Evolutionary conservation across 2,888 invertebrate genomes (phyloP), one percentile per base, ranked within the genome.

Genomic region (Xestobium rufovillosum): DNA sequence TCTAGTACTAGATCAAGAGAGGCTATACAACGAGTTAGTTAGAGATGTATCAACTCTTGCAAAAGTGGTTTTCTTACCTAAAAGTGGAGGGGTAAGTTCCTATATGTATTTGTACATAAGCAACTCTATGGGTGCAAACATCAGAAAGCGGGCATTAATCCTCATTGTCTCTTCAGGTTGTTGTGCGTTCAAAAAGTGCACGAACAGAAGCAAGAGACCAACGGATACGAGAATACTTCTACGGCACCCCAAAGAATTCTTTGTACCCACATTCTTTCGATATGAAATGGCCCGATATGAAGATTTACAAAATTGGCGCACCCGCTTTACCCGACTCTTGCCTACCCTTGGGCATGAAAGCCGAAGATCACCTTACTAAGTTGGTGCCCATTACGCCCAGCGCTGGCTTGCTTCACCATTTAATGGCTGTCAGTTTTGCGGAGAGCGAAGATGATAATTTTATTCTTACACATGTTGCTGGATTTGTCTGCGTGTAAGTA

Each of bases 201-300:
- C 71, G 94, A 27, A 72, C 71, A 0, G 90, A 92, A 58, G 63
- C 75, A 0, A 70, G 94, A 25, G 92, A 94, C 66, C 72, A 75
- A 33, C 73, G 87, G 31, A 83, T 95, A 3, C 71, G 89, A 25
- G 89, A 95, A 67, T 98, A 97, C 67, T 98, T 97, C 70, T 98
- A 98, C 68, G 97, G 97, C 1, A 78, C 85, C 4, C 76, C 87
- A 1, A 65, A 61, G 46, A 65, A 63, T 43, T 59, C 65, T 8
- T 75, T 90, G 42, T 92, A 91, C 68, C 95, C 95, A 0, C 92
- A 94, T 61, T 90, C 90, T 0, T 92, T 94, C 63, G 94, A 95
- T 62, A 83, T 95, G 1, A 89, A 90, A 61, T 92, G 86, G 74
- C 69, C 76, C 2, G 94, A 95, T 50, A 73, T 95, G 6, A 85